phyloP scores from a whole-genome alignment of 2,888 invertebrate species.

The Pandemis corylana region DNA sequence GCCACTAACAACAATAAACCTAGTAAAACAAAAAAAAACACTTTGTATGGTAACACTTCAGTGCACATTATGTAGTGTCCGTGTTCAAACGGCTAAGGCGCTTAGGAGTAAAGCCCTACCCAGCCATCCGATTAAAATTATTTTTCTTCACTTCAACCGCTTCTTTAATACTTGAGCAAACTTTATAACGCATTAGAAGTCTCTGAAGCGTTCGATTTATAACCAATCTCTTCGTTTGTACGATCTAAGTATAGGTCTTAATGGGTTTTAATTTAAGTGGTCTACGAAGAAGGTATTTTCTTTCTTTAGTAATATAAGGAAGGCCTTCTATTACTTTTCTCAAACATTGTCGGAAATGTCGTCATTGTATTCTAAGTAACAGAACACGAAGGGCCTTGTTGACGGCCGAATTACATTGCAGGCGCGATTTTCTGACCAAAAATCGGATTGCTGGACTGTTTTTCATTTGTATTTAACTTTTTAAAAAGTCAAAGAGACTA shows the following conservation, averaged over 20 bases:
- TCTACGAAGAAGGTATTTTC: neutral
- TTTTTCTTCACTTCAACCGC: slow-evolving; percentile 39
- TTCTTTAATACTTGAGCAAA: slow-evolving; percentile 35
- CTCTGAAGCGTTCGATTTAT: slow-evolving; percentile 3
- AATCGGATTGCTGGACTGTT: too few species aligned
- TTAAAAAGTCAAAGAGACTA: too few species aligned
- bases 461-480: too few species aligned
- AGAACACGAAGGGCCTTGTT: too few species aligned
- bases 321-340: too few species aligned
- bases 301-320: too few species aligned
- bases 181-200: slow-evolving; percentile 15
- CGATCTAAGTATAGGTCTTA: neutral
- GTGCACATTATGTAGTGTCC: slow-evolving; percentile 14
- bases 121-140: slow-evolving; percentile 41
- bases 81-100: slow-evolving; percentile 40
- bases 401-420: too few species aligned
- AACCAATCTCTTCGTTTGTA: neutral
- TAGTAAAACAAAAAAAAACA: too few species aligned
- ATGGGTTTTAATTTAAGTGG: slow-evolving; percentile 10
- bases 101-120: slow-evolving; percentile 34
- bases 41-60: slow-evolving; percentile 1
- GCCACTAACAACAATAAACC: too few species aligned
- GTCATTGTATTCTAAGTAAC: too few species aligned
- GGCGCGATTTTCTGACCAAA: too few species aligned
- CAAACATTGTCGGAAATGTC: too few species aligned